Evolutionary conservation across 2,888 invertebrate genomes (phyloP), one percentile per base, ranked within the genome.

Genomic region (Falcaria lacertinaria): DNA sequence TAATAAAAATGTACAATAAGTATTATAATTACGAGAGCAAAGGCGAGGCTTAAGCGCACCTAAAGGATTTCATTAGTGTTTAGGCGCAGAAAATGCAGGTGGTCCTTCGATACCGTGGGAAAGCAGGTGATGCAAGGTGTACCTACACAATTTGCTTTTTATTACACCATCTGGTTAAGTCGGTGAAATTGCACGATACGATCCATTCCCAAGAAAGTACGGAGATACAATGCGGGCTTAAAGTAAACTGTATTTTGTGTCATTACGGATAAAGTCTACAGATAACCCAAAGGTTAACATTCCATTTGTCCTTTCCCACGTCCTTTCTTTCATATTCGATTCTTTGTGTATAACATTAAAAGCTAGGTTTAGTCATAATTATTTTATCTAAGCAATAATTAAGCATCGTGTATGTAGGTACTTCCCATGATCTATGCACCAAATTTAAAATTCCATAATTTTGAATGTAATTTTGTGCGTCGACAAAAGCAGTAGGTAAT

Each of bases 121-220:
- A 80, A 50, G 47, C 52, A 52, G 57, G 57, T 51, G 49, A 50
- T 48, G 69, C 69, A 73, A 80, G 77, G 75, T 77, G 76, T 68
- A 73, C n/a, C n/a, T n/a, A n/a, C n/a, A n/a, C 74, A 76, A 74
- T 78, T 81, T 74, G 70, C 74, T 70, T 74, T 76, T 75, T 15
- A 17, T 38, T 22, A 43, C 44, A 33, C 49, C 43, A 43, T 48
- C 43, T 48, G 33, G 19, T 8, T 22, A 19, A 40, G 33, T 33
- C 40, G 28, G 39, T 48, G 45, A 48, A 67, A 72, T 70, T 71
- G 71, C 68, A 57, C 64, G 67, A 73, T 74, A 60, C 56, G 59
- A 60, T 57, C 58, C 68, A 66, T 55, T 67, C 61, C 50, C 46
- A 57, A 62, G 59, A 54, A 71, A n/a, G n/a, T n/a, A n/a, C n/a